Percentiles rank a stretch among this genome's conserved stretches.
Conservation (phyloP, 2,113 vertebrate species). For the Neotragus pygmaeus region DNA sequence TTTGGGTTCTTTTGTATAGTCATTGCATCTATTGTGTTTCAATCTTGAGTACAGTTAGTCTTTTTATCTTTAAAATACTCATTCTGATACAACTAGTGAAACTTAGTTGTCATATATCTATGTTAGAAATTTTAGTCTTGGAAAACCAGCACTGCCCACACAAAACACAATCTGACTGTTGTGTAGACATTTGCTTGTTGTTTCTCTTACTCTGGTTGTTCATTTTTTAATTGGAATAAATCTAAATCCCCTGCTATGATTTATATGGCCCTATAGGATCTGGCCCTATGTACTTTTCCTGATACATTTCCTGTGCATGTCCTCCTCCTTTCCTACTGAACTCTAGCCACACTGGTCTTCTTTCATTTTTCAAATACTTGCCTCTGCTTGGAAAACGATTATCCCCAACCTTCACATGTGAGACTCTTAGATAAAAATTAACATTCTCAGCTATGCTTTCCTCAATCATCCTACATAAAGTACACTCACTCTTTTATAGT, state of each 20-base stretch:
- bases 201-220: not conserved
- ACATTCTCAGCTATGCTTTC: not conserved
- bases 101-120: not conserved
- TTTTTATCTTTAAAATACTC: not conserved
- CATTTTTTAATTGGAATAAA: not conserved
- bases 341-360: not conserved
- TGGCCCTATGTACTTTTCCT: not conserved
- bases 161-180: not conserved
- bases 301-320: not conserved
- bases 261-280: not conserved
- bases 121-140: not conserved
- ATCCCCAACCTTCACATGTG: not conserved
- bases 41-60: not conserved
- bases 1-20: not conserved
- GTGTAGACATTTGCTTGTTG: not conserved
- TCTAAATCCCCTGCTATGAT: not conserved
- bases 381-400: not conserved
- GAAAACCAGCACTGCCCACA: not conserved
- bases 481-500: not conserved
- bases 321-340: not conserved
- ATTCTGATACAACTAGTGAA: not conserved
- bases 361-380: not conserved
- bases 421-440: not conserved
- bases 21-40: not conserved
- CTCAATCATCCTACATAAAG: not conserved